Evolutionary conservation across 2,888 invertebrate species (phyloP).

Genomic region (Chrysopilus asiliformis): DNA sequence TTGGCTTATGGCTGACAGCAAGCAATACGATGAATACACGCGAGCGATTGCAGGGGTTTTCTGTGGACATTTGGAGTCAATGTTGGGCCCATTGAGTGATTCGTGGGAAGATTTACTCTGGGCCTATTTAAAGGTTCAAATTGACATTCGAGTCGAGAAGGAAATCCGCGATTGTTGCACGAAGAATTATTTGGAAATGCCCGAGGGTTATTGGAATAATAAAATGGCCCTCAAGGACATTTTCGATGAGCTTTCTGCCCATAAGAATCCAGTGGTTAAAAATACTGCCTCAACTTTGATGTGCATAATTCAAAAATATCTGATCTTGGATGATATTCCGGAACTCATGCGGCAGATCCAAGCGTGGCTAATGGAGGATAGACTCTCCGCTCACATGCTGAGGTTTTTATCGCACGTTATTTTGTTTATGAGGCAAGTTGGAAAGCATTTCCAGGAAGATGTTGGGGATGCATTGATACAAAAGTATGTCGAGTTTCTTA

Average conservation of each 20-base stretch:
- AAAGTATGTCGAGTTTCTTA: constrained; percentile 56
- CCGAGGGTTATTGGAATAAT: constrained; percentile 55
- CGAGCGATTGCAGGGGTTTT: constrained; percentile 62
- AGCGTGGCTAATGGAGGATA: constrained; percentile 45
- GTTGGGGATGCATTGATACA: constrained; percentile 63
- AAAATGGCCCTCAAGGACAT: constrained; percentile 55
- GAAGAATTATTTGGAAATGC: constrained; percentile 42
- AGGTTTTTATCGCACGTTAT: constrained; percentile 77
- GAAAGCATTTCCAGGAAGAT: constrained; percentile 54
- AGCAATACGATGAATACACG: constrained; percentile 41
- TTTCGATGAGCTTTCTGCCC: constrained; percentile 51
- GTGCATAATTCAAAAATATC: constrained; percentile 66
- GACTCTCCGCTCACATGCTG: constrained; percentile 38
- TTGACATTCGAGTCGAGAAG: constrained; percentile 74
- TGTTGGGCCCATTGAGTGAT: constrained; percentile 59
- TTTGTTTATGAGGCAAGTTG: constrained; percentile 67
- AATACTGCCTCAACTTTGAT: constrained; percentile 45
- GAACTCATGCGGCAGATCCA: constrained; percentile 58
- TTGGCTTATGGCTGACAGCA: constrained; percentile 44
- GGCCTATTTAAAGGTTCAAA: constrained; percentile 70
- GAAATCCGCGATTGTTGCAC: constrained; percentile 50
- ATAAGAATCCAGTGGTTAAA: constrained; percentile 41
- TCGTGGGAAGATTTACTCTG: constrained; percentile 85
- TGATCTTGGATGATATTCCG: constrained; percentile 71
- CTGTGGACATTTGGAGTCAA: constrained; percentile 66